Percentiles rank a stretch among this genome's conserved stretches.
Evolutionary conservation across 2,888 invertebrate species (phyloP).

Genomic region (Sympetrum striolatum): DNA sequence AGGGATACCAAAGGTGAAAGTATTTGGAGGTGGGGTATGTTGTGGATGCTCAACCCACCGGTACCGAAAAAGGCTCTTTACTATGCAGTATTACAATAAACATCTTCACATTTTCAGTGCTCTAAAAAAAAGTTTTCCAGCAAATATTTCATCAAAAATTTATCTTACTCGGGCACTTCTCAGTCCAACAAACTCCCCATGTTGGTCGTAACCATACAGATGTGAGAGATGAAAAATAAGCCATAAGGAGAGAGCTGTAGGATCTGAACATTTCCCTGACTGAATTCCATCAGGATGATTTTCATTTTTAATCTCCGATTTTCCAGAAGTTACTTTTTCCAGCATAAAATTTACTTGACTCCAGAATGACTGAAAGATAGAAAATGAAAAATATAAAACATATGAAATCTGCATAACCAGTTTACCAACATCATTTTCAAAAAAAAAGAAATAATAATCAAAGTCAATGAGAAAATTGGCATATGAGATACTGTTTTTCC

Average conservation of each 20-base stretch:
- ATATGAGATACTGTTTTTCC: too few species aligned
- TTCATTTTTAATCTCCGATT: not conserved
- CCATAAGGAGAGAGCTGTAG: conserved; percentile 45
- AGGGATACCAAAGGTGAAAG: too few species aligned
- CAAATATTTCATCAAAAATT: not conserved
- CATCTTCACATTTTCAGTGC: too few species aligned
- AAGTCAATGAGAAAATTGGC: too few species aligned
- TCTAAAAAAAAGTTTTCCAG: too few species aligned
- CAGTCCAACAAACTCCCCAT: conserved; percentile 56
- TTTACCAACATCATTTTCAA: too few species aligned
- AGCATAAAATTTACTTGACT: conserved; percentile 41
- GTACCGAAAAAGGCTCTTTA: too few species aligned
- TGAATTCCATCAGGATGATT: not conserved
- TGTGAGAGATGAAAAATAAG: conserved; percentile 44
- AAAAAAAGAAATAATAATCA: too few species aligned
- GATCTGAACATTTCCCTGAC: conserved; percentile 44
- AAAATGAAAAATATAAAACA: not conserved
- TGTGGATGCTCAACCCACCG: too few species aligned
- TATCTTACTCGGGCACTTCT: not conserved
- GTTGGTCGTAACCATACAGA: conserved; percentile 50
- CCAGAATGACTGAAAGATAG: conserved; percentile 46
- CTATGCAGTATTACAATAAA: too few species aligned
- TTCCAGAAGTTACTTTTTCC: conserved; percentile 2
- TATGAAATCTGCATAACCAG: not conserved
- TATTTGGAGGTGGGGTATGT: too few species aligned